These are phyloP conservation scores for Chloropsis hardwickii DNA, from an alignment of 2,113 vertebrate species.

Conservation along the genomic window DNA sequence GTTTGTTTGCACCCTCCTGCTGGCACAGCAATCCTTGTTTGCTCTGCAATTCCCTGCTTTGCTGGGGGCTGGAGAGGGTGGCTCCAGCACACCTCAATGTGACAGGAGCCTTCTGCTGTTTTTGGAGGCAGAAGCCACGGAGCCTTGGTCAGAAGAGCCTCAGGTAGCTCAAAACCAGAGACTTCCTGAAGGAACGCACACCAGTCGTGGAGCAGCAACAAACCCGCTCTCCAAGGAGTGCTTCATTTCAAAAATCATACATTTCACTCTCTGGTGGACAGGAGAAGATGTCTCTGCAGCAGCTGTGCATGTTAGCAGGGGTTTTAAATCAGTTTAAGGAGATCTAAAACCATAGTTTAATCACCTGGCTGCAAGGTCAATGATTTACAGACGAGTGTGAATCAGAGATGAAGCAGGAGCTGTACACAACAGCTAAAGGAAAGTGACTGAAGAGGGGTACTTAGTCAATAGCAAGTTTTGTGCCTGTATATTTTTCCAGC, in stretches of 20 bases:
- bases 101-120: background rate
- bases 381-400: background rate
- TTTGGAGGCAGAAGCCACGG: background rate
- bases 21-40: background rate
- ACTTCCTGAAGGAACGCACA: background rate
- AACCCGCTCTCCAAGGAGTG: accelerated
- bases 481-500: background rate
- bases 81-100: background rate
- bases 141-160: background rate
- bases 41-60: background rate
- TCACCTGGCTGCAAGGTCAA: background rate
- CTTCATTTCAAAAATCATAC: background rate
- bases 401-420: background rate
- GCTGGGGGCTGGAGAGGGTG: accelerated
- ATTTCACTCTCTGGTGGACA: background rate
- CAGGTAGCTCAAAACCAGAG: background rate
- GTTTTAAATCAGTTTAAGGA: background rate
- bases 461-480: background rate
- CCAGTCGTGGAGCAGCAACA: background rate
- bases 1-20: background rate
- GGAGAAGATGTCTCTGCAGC: background rate
- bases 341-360: background rate
- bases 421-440: background rate
- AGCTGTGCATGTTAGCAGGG: background rate
- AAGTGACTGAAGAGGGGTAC: background rate